Evolutionary conservation across 2,888 invertebrate genomes (phyloP).

Genomic region (Limenitis arthemis): DNA sequence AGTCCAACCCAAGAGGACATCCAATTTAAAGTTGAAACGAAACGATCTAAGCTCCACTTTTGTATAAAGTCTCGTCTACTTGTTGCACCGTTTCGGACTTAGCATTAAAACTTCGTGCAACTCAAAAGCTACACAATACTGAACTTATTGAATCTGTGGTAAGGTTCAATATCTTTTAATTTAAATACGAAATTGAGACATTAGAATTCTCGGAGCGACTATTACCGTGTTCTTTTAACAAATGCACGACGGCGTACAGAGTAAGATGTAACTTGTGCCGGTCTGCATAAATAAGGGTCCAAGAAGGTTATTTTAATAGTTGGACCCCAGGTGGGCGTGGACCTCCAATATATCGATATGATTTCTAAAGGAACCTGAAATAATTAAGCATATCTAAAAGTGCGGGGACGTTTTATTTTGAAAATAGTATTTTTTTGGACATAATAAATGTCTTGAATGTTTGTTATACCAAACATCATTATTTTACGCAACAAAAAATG

Average conservation of each 20-base stretch:
- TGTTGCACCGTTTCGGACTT: constrained; percentile 37
- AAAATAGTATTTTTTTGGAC: background rate
- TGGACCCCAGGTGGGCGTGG: constrained; percentile 63
- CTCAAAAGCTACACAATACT: constrained; percentile 31
- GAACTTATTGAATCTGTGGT: constrained; percentile 20
- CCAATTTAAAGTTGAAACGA: constrained; percentile 36
- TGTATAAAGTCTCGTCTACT: constrained; percentile 5
- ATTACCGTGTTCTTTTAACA: constrained; percentile 70
- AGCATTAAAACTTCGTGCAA: constrained; percentile 41
- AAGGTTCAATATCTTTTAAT: constrained; percentile 35
- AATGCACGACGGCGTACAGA: constrained; percentile 60
- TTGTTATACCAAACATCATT: constrained; percentile 10
- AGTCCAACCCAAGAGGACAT: constrained; percentile 35
- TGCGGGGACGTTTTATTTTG: too few species aligned
- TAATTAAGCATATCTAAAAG: too few species aligned
- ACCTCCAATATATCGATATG: constrained; percentile 53
- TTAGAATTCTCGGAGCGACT: constrained; percentile 66
- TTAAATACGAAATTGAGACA: constrained; percentile 59
- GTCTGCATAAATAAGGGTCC: constrained; percentile 62
- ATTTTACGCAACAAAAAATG: constrained; percentile 31
- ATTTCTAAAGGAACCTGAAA: too few species aligned
- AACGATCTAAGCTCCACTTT: constrained; percentile 36
- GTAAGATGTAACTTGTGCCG: constrained; percentile 66
- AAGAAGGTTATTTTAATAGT: constrained; percentile 60
- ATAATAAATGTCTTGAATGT: constrained; percentile 1